Evolutionary conservation across 1,140 invertebrate species (phyloP).

Genomic region (Hycleus cichorii): DNA sequence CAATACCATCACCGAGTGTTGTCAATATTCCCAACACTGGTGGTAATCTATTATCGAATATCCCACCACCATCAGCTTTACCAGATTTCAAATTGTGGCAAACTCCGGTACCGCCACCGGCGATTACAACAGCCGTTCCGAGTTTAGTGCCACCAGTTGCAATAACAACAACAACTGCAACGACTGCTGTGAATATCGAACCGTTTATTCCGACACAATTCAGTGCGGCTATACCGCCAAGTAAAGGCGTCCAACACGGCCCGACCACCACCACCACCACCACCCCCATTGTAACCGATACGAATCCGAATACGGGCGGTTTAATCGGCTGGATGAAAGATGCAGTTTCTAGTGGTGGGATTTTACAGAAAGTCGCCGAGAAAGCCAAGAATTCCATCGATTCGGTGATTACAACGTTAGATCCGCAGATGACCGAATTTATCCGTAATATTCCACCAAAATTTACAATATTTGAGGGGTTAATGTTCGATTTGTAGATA

Average conservation of each 20-base stretch:
- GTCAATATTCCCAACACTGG: slow-evolving; percentile 28
- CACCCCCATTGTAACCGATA: slow-evolving; percentile 23
- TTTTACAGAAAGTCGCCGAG: slow-evolving; percentile 56
- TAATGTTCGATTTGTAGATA: slow-evolving; percentile 49
- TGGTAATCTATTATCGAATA: slow-evolving; percentile 48
- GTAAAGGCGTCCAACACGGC: slow-evolving; percentile 46
- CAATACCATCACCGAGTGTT: slow-evolving; percentile 31
- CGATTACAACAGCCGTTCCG: slow-evolving; percentile 4
- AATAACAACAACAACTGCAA: not conserved
- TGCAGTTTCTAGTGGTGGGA: slow-evolving; percentile 45
- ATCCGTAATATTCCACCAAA: slow-evolving; percentile 59
- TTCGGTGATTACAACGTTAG: slow-evolving; percentile 79
- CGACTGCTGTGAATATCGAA: not conserved
- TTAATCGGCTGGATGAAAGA: slow-evolving; percentile 53
- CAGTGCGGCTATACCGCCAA: slow-evolving; percentile 51
- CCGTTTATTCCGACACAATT: not conserved
- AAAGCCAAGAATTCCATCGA: slow-evolving; percentile 79
- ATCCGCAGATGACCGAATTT: slow-evolving; percentile 85
- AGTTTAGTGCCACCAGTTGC: not conserved
- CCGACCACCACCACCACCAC: slow-evolving; percentile 38
- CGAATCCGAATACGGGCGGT: slow-evolving; percentile 41
- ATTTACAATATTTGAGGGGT: slow-evolving; percentile 14
- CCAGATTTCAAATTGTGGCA: slow-evolving; percentile 45
- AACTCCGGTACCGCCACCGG: slow-evolving; percentile 27
- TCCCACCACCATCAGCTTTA: slow-evolving; percentile 50